Conservation (phyloP, 2,797 vertebrate species). For the Vultur gryphus region DNA sequence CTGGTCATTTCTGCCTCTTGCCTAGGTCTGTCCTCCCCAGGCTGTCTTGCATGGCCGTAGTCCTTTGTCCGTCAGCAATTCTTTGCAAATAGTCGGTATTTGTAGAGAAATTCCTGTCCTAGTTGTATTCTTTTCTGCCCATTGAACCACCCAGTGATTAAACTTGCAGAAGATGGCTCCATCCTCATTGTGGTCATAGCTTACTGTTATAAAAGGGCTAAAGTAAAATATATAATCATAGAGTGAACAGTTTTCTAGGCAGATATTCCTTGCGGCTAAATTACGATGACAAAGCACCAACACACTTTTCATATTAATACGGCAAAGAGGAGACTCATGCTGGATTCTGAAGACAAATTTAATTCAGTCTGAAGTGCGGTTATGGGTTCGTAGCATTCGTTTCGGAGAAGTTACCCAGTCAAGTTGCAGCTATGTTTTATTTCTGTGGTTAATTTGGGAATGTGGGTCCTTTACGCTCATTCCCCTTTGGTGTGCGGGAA, state of each 20-base stretch:
- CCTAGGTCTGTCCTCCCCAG: background rate
- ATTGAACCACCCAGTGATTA: background rate
- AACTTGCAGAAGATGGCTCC: background rate
- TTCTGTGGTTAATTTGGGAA: background rate
- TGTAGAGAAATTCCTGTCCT: background rate
- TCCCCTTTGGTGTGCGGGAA: background rate
- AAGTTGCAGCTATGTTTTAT: background rate
- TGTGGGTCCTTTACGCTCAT: background rate
- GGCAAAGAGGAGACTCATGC: background rate
- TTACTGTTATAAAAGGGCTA: background rate
- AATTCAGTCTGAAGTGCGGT: background rate
- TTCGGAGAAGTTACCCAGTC: background rate
- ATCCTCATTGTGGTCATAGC: background rate
- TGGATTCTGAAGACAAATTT: background rate
- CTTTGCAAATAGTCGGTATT: background rate
- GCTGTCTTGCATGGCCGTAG: background rate
- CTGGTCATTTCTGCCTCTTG: background rate
- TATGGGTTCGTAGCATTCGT: background rate
- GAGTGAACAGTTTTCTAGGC: background rate
- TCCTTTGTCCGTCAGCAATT: background rate
- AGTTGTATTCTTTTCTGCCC: background rate
- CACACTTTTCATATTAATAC: background rate
- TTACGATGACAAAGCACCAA: background rate
- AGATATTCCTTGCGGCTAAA: background rate
- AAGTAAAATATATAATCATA: background rate